Base-by-base conservation (phyloP, 2,113 vertebrate genomes). In the Variabilichromis moorii region DNA sequence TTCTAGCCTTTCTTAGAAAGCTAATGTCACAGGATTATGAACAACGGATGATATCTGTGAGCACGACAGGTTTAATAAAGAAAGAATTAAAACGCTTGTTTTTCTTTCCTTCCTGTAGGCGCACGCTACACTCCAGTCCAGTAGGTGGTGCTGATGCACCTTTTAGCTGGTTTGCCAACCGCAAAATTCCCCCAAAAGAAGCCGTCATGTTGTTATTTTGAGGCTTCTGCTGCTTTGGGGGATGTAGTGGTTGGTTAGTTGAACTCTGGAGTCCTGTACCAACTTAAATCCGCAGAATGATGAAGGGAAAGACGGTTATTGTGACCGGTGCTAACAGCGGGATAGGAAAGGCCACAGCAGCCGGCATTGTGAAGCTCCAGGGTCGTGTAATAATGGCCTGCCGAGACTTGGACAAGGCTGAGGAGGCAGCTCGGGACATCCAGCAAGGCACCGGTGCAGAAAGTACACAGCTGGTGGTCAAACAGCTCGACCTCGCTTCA, bases 191-290 rank as follows among this genome's bases (percentile, higher is more conserved):
- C 33, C 11, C 4, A 6, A 68, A 40, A 40, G n/a, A 68, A 68
- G 19, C n/a, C 33, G 33, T 37, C 10, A 5, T 37, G 33, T n/a
- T 3, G 10, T 21, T 21, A 40, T 0, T 26, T 42, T 71, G 37
- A 16, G 13, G 37, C n/a, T 71, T 31, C 28, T 61, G 16, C 14
- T 61, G 14, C 5, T 61, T 61, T 4, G 14, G 14, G 55, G 5
- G 57, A 6, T 17, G 0, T 0, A 2, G 8, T 0, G 0, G n/a
- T 42, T 16, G 14, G 33, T 40, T 21, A 21, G 19, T 21, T 13
- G 63, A 68, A 21, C 35, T 40, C 11, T 8, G 19, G 11, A 24
- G 66, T 24, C 13, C 21, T 26, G 12, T 42, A 14, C 3, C 12
- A 42, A 14, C 66, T 9, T 42, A 24, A 71, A 71, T 24, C 12